phyloP scores from a whole-genome alignment of 30 jellyfish, hydroid and myxozoan genomes.

The Pseudorhiza aurosa region DNA sequence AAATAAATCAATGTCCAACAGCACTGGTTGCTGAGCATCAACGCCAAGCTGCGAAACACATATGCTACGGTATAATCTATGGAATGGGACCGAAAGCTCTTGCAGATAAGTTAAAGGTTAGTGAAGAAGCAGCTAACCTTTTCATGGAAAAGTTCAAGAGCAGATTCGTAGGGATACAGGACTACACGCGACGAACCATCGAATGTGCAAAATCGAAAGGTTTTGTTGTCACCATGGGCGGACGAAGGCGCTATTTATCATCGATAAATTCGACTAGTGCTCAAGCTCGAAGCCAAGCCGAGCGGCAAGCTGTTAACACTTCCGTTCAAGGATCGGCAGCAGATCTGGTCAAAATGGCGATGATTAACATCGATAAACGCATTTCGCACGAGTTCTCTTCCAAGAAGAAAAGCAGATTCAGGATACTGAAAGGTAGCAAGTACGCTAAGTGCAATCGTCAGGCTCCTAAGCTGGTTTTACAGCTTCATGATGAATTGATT shows the following conservation, averaged over 20 bases:
- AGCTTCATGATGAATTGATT: constrained; percentile 94
- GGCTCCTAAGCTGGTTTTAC: constrained; percentile 81
- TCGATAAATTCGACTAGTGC: constrained; percentile 66
- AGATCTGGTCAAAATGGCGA: constrained; percentile 85
- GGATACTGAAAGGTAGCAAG: background rate
- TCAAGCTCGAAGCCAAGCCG: constrained; percentile 92
- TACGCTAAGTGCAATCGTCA: background rate
- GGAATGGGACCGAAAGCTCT: constrained; percentile 94
- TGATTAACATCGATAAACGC: constrained; percentile 65
- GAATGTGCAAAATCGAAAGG: constrained; percentile 75
- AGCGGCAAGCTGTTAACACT: constrained; percentile 96
- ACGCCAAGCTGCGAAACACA: constrained; percentile 89
- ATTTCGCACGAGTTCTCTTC: constrained; percentile 22
- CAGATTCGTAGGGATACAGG: constrained; percentile 56
- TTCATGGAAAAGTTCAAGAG: constrained; percentile 77
- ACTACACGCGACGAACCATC: constrained; percentile 62
- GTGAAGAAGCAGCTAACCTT: constrained; percentile 75
- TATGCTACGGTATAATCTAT: constrained; percentile 92
- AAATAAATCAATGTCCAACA: constrained; percentile 49
- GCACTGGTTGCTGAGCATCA: constrained; percentile 72
- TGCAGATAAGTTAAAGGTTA: constrained; percentile 70
- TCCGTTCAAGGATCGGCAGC: constrained; percentile 98
- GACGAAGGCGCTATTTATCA: constrained; percentile 81
- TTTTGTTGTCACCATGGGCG: constrained; percentile 70
- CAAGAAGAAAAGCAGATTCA: background rate